Percentiles rank a stretch among this genome's conserved stretches.
Evolutionary conservation across 2,113 vertebrate species (phyloP).

Genomic region (Empidonax traillii): DNA sequence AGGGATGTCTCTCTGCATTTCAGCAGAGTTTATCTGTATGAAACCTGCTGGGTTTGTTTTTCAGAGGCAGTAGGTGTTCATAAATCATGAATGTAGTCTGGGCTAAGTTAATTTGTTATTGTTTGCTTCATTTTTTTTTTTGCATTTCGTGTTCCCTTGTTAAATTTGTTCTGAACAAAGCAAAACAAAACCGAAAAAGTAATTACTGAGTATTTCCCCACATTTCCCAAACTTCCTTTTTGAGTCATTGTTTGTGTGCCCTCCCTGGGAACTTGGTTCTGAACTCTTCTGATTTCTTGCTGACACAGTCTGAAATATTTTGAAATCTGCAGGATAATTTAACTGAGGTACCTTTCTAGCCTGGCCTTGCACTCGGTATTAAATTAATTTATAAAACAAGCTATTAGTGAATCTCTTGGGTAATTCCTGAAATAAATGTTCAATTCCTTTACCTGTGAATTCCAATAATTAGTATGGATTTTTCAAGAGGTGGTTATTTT

Average conservation of each 20-base stretch:
- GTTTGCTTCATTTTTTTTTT: background rate
- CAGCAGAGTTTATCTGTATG: background rate
- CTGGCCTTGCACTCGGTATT: background rate
- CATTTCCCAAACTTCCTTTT: conserved; percentile 26
- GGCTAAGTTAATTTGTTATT: background rate
- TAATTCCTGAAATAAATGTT: background rate
- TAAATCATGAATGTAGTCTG: background rate
- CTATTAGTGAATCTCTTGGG: background rate
- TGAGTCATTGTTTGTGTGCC: conserved; percentile 8
- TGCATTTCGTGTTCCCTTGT: background rate
- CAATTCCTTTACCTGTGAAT: background rate
- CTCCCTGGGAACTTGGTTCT: conserved; percentile 13
- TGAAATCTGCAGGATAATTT: background rate
- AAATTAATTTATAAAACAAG: background rate
- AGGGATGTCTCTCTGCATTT: background rate
- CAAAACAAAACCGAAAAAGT: background rate
- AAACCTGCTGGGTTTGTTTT: background rate
- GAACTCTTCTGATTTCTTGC: background rate
- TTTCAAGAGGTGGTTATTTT: background rate
- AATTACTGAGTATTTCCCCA: conserved; percentile 12
- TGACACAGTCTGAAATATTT: background rate
- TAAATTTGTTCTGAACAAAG: background rate
- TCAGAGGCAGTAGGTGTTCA: background rate
- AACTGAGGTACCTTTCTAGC: background rate
- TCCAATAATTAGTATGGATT: background rate